phyloP scores from a whole-genome alignment of 2,113 vertebrate species.

The Nanger granti region DNA sequence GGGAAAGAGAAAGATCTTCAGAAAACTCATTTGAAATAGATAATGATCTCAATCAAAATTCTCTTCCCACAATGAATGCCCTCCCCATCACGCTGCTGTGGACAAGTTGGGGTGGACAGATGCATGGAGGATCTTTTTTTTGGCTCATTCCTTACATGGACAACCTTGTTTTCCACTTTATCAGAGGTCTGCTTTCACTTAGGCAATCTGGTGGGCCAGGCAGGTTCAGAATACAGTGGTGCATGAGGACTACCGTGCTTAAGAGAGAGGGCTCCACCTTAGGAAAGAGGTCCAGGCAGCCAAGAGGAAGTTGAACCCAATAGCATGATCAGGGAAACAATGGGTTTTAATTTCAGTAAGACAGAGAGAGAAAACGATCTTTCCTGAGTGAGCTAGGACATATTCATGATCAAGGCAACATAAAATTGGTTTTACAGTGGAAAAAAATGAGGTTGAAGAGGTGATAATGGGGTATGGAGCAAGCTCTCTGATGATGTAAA shows the following conservation, averaged over 20 bases:
- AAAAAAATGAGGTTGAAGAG: not conserved
- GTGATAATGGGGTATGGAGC: not conserved
- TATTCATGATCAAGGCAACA: not conserved
- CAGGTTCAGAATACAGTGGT: not conserved
- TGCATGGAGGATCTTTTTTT: not conserved
- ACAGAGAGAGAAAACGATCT: not conserved
- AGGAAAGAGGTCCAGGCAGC: not conserved
- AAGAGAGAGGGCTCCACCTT: not conserved
- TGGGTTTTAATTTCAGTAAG: not conserved
- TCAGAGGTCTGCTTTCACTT: not conserved
- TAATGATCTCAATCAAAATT: not conserved
- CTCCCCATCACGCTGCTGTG: not conserved
- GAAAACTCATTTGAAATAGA: not conserved
- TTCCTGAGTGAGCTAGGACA: not conserved
- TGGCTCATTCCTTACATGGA: not conserved
- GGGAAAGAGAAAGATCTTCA: not conserved
- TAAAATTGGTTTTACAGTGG: not conserved
- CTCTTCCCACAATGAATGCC: not conserved
- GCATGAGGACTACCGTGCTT: accelerated
- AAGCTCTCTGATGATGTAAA: not conserved
- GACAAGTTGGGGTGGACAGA: not conserved
- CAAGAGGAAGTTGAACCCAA: not conserved
- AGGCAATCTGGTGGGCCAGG: not conserved
- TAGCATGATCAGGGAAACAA: not conserved
- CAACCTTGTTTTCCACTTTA: not conserved